Evolutionary conservation across 2,888 invertebrate genomes (phyloP), one percentile per base, ranked within the genome.

Genomic region (Balanococcus diminutus): DNA sequence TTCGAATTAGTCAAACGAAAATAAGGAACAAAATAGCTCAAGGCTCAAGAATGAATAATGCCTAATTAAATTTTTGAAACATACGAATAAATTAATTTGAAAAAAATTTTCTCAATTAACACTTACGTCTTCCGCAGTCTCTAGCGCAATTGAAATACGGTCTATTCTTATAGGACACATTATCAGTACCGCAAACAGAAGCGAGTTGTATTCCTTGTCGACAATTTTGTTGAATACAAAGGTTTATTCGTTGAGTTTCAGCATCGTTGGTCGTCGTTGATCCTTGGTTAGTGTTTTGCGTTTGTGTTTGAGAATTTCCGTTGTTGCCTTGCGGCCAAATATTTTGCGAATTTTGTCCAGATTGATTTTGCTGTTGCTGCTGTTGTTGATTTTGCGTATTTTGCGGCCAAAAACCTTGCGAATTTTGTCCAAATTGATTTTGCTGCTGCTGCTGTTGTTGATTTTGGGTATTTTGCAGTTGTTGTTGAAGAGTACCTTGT

Each of bases 151-250:
- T 31, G 39, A 87, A 81, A 25, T 86, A 84, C 5, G 86, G 39
- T 32, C 67, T 42, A 8, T 87, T 87, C 32, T 82, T 82, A 42
- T 87, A 87, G 9, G 86, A 86, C 19, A 81, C 31, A 1, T 72
- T 19, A 22, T 87, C 86, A 36, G 86, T 86, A 6, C 87, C 87
- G 19, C 87, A 87, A 0, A 87, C 86, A 1, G 87, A 87, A 81
- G 86, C 87, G 82, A 86, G 87, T 36, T 87, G 42, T 42, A 42
- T 16, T 16, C 42, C 42, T 42, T 42, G 42, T 14, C 42, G 42
- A 42, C 42, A 42, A 42, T 42, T 42, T 14, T 16, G 11, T 16
- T 42, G 42, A 42, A 42, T 42, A 42, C 42, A 42, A 16, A 14
- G 3, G 42, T 42, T 42, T 42, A 42, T 2, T 42, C 42, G 11